Evolutionary conservation across 2,888 invertebrate species (phyloP), one percentile per base, ranked within the genome.

Genomic region (Oligia latruncula): DNA sequence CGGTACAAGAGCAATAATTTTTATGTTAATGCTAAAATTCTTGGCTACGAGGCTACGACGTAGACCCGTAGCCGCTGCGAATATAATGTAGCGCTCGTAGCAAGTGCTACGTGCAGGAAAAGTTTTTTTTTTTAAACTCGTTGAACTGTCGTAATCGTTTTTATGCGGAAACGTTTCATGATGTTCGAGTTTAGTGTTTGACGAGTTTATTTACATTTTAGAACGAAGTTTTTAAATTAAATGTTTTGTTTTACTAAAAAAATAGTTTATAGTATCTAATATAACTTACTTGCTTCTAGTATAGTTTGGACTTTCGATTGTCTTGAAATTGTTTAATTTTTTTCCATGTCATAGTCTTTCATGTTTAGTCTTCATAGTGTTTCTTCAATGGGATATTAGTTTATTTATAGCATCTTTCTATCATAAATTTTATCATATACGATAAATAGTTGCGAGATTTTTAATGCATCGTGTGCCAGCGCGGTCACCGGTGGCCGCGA

Each of bases 31-130:
- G 49, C 35, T 35, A 40, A 81, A 65, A 73, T 73, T 85, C 52
- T 75, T 68, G 29, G 82, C 82, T 65, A 71, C 66, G 70, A 64
- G 40, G 67, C 77, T 80, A 77, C 75, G 67, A 66, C 76, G 83
- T 82, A 87, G 85, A 52, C 35, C 17, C 71, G 77, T 81, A 81
- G 85, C 75, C 1, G 68, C 75, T 82, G 87, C 87, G 77, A 67
- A 80, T 76, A 71, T 71, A 49, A 62, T 71, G 75, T 86, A 80
- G 73, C 71, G 55, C 65, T 81, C 79, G 89, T 88, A 87, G 78
- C 81, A 64, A 78, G 20, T 68, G 78, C 78, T 86, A 88, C 87
- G 87, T 76, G 72, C 70, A 17, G 65, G 58, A 64, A 65, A 71
- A 74, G 75, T 64, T 74, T 60, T 75, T 66, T n/a, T 78, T 73